Evolutionary conservation across 1,140 invertebrate species (phyloP), one percentile per base, ranked within the genome.

Genomic region (Penaeus chinensis): DNA sequence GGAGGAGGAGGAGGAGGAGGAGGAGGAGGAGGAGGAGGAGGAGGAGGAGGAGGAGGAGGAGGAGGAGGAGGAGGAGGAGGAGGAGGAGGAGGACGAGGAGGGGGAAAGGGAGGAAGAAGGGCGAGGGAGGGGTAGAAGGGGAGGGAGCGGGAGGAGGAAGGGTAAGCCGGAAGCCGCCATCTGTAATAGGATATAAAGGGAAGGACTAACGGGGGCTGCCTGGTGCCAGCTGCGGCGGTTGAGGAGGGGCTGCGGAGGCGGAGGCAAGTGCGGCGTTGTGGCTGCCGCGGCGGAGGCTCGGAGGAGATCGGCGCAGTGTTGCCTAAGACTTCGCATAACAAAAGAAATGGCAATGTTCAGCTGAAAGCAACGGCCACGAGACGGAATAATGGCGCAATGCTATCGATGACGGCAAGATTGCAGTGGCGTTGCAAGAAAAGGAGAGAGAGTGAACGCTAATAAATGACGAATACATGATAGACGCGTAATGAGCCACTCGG

Each of bases 141-240:
- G 13, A 47, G 19, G 74, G 47, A 37, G 19, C 1, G 19, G 74
- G 32, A 47, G 32, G 74, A 10, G 32, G 32, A 54, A 24, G 74
- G 74, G 27, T 24, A 32, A 27, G 78, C 47, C 24, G 11, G 42
- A 80, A 80, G 78, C 62, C 62, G 78, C 78, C 78, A 80, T 60
- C 54, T 62, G 24, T 24, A 47, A 61, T 60, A 24, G 62, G 24
- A 80, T 24, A n/a, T 27, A 47, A 61, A 80, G 62, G 24, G 47
- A 54, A 54, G 54, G 54, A 54, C 54, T 54, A 54, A 11, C 78
- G 27, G 24, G 11, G n/a, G 62, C 62, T 27, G 54, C 78, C 60
- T 80, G 24, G n/a, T 24, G 22, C 54, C 60, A 61, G 47, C 60
- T 60, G 47, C 78, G 42, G 71, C 71, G 71, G 27, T 37, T 74